Conservation (phyloP, 2,888 invertebrate genomes). For the Polia nebulosa region DNA sequence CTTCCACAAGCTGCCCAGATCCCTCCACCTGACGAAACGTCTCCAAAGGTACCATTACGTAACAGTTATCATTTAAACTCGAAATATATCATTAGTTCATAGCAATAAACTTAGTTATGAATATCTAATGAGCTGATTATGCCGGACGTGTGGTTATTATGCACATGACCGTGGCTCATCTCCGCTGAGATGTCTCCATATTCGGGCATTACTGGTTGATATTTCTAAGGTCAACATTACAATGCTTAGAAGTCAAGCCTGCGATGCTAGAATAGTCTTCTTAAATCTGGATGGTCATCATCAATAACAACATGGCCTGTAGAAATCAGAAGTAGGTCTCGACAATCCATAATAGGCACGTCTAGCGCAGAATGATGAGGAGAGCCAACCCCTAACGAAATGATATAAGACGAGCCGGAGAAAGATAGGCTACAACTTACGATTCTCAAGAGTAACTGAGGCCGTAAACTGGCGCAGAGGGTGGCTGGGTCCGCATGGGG, state of each 20-base stretch:
- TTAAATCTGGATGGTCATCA: not conserved
- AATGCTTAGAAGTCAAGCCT: no score
- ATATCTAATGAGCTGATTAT: constrained; percentile 45
- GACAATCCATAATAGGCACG: no score
- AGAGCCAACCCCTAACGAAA: no score
- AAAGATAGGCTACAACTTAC: no score
- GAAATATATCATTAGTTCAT: constrained; percentile 39
- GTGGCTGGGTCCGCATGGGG: not conserved
- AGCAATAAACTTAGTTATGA: constrained; percentile 48
- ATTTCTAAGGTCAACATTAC: not conserved
- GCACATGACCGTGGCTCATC: constrained; percentile 35
- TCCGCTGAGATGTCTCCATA: not conserved
- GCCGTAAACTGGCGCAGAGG: not conserved
- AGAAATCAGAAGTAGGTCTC: not conserved
- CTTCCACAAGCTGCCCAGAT: constrained; percentile 11
- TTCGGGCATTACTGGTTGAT: constrained; percentile 9
- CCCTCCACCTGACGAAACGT: constrained; percentile 56
- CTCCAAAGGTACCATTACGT: constrained; percentile 41
- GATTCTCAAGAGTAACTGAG: not conserved
- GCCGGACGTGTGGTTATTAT: constrained; percentile 16
- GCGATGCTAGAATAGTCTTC: not conserved
- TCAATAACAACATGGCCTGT: not conserved
- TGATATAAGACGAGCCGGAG: no score
- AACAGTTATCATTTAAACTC: constrained; percentile 46
- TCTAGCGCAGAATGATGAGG: no score